A percentile compares a stretch with the other conserved stretches of the same genome.
Conservation (phyloP, 2,113 vertebrate genomes). For the Malurus cyaneus region DNA sequence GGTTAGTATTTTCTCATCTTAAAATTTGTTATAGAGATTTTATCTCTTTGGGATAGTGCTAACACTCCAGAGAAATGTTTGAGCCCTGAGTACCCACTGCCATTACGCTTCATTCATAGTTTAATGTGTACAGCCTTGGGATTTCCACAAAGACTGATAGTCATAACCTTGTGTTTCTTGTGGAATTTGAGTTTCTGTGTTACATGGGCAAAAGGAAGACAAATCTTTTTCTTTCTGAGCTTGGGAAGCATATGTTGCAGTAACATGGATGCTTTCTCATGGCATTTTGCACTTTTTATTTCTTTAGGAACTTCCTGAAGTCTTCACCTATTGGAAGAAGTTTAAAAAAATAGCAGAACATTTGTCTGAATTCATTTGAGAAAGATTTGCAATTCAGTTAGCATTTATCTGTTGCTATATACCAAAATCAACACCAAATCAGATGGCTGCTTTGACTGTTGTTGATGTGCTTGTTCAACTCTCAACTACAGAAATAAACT, state of each 20-base stretch:
- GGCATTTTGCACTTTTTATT: background rate
- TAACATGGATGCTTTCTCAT: no score
- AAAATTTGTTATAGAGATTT: background rate
- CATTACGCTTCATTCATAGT: background rate
- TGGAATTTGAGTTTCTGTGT: background rate
- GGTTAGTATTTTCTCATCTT: no score
- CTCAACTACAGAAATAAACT: background rate
- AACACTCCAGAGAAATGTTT: background rate
- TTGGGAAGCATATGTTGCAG: background rate
- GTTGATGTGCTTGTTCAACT: background rate
- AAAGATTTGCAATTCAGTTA: background rate
- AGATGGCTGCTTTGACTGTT: background rate
- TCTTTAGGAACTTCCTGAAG: background rate
- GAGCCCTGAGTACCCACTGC: background rate
- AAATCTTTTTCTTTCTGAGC: background rate
- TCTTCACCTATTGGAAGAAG: background rate
- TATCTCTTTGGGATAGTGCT: background rate
- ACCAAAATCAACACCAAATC: background rate
- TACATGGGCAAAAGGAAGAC: background rate
- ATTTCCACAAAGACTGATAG: background rate
- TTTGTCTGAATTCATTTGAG: background rate
- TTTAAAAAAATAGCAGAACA: background rate
- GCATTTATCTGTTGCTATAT: background rate
- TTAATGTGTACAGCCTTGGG: background rate
- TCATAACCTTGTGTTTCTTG: fast-evolving